These are phyloP conservation scores for Actinernus sp. DNA, from an alignment of 92 coral and sea anemone genomes.

Conservation along the genomic window DNA sequence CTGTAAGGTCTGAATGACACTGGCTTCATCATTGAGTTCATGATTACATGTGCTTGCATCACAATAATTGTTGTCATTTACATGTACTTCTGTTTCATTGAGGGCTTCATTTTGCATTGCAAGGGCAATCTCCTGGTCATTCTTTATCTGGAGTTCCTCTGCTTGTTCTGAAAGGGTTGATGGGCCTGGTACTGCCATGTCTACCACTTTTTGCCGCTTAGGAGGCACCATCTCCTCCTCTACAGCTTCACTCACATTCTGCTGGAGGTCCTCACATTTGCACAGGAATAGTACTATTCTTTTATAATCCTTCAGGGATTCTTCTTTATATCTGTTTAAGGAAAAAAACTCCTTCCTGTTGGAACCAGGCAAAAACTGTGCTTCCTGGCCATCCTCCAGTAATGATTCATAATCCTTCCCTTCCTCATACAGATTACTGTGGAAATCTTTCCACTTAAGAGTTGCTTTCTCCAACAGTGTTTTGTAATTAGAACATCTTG, in stretches of 20 bases:
- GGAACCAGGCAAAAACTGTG: conserved; percentile 60
- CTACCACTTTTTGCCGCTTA: too few relatives aligned
- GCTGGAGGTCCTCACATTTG: conserved; percentile 15
- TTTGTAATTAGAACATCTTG: conserved; percentile 20
- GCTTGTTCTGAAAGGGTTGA: not conserved
- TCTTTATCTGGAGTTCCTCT: conserved; percentile 14
- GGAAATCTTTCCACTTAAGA: conserved; percentile 58
- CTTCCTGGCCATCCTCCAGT: conserved; percentile 57
- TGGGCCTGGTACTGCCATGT: too few relatives aligned
- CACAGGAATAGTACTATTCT: conserved; percentile 31
- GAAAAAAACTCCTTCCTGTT: conserved; percentile 34
- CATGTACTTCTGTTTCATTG: too few relatives aligned
- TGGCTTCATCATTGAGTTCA: conserved; percentile 24
- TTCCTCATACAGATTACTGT: conserved; percentile 44
- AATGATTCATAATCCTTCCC: conserved; percentile 45
- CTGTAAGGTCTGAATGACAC: conserved; percentile 15
- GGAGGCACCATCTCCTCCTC: too few relatives aligned
- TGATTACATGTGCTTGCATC: conserved; percentile 9
- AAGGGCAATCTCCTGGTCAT: conserved; percentile 15
- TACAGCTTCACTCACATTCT: conserved; percentile 8
- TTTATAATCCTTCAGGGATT: conserved; percentile 17
- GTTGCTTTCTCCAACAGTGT: conserved; percentile 33
- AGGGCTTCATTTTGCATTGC: conserved; percentile 12
- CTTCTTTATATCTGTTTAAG: conserved; percentile 25
- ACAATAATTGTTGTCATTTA: conserved; percentile 28